Evolutionary conservation across 2,113 vertebrate genomes (phyloP).

Genomic region (Mormyrus iriodes): DNA sequence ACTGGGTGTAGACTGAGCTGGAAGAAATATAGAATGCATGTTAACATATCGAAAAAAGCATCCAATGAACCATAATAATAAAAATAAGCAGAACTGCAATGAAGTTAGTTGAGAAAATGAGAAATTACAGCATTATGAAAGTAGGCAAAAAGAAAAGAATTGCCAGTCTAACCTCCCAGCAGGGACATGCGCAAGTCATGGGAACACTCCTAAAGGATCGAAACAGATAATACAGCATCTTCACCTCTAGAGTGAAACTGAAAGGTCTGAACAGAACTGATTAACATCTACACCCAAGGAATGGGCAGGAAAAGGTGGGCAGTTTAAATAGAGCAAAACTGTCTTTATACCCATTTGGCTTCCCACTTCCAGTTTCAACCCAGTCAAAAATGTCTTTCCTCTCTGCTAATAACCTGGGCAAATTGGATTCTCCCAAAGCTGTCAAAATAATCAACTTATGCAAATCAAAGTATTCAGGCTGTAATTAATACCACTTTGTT

Average conservation of each 20-base stretch:
- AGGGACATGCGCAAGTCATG: no score
- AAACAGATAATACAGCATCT: neutral
- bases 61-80: neutral
- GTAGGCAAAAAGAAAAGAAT: neutral
- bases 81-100: neutral
- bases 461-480: conserved; percentile 48
- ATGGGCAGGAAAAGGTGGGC: neutral
- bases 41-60: neutral
- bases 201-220: neutral
- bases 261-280: neutral
- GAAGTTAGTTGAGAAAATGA: neutral
- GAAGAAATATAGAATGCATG: neutral
- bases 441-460: conserved; percentile 54
- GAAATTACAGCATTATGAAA: neutral
- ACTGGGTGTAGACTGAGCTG: neutral
- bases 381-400: neutral
- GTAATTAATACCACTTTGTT: conserved; percentile 49
- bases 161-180: neutral
- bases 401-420: neutral
- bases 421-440: conserved; percentile 22
- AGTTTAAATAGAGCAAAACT: neutral
- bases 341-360: neutral
- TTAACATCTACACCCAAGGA: neutral
- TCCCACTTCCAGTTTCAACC: neutral
- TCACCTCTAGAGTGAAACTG: neutral